Base-by-base conservation (phyloP, 2,113 vertebrate genomes). In the Phasianus colchicus region DNA sequence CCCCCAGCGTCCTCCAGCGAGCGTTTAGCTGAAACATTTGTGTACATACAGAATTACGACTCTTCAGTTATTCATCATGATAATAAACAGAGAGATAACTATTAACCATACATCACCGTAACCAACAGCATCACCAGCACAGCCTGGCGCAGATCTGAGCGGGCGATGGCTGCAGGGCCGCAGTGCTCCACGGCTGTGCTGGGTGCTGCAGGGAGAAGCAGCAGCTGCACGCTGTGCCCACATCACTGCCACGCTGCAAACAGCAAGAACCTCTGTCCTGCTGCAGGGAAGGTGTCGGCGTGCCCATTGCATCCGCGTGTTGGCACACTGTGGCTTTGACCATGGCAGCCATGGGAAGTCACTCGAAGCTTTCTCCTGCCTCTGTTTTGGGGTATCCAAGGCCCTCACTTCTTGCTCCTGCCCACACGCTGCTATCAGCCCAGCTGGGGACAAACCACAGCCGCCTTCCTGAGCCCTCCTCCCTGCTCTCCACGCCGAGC, bases 21-120 rank as follows among this genome's bases (percentile, higher is more conserved):
- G 89, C 20, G 6, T 34, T 58, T 60, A 80, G 88, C 94, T 25
- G 64, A 8, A 40, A n/a, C 16, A 11, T 63, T 64, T 42, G 90
- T 74, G 66, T 65, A 24, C 61, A 24, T 8, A 2, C 64, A 58
- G 90, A 86, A 80, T 60, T 66, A 70, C 21, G 27, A 22, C 81
- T 94, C 90, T 20, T 36, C 80, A 48, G 90, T 73, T 81, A 52
- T 50, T 85, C 91, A 43, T 36, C 94, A n/a, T 11, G 47, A 57
- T 4, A 48, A 86, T 72, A 93, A 95, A 66, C 89, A 87, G 61
- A 90, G 75, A 83, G 89, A 65, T 47, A 63, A 73, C 89, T 21
- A 50, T 61, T 87, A 71, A n/a, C 87, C 45, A 19, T 70, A 66
- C 52, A n/a, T 29, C 70, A 66, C 80, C 6, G 89, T 43, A 60